These are phyloP conservation scores for Pantherophis alleghaniensis DNA, from an alignment of 2,797 vertebrate species.

Conservation along the genomic window DNA sequence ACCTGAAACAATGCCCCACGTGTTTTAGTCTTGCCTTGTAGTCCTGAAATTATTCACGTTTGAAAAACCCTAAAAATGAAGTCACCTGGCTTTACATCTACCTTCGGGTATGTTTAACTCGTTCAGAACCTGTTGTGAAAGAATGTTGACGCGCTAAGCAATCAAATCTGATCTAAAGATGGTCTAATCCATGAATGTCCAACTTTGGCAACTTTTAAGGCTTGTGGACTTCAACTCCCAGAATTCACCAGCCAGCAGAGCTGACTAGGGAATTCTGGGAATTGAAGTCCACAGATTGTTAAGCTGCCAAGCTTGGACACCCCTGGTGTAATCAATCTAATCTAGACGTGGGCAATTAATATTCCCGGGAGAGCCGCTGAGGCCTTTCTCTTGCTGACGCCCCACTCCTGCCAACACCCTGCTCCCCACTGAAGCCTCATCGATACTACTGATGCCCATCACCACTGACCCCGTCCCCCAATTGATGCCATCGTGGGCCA, in stretches of 20 bases:
- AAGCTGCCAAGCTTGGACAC: background rate
- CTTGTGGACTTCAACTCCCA: background rate
- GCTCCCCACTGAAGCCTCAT: too few relatives aligned
- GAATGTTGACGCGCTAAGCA: background rate
- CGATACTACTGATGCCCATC: too few relatives aligned
- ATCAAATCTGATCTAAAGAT: background rate
- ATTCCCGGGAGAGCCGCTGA: too few relatives aligned
- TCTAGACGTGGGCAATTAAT: background rate
- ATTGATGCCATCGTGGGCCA: too few relatives aligned
- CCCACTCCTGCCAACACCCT: too few relatives aligned
- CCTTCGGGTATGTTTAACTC: background rate
- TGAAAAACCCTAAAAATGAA: slow-evolving; percentile 4
- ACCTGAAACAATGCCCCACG: slow-evolving; percentile 38
- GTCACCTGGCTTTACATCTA: background rate
- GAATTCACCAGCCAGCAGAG: background rate
- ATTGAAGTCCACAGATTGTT: background rate
- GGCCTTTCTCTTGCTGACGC: too few relatives aligned
- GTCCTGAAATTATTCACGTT: slow-evolving; percentile 9
- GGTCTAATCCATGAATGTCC: background rate
- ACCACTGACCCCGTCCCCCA: too few relatives aligned
- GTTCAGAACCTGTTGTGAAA: background rate
- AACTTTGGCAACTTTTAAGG: background rate
- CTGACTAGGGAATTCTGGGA: background rate
- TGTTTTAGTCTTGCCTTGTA: slow-evolving; percentile 22
- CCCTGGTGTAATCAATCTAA: background rate